Evolutionary conservation across 2,113 vertebrate genomes (phyloP), one percentile per base, ranked within the genome.

Genomic region (Periophthalmus modestus): DNA sequence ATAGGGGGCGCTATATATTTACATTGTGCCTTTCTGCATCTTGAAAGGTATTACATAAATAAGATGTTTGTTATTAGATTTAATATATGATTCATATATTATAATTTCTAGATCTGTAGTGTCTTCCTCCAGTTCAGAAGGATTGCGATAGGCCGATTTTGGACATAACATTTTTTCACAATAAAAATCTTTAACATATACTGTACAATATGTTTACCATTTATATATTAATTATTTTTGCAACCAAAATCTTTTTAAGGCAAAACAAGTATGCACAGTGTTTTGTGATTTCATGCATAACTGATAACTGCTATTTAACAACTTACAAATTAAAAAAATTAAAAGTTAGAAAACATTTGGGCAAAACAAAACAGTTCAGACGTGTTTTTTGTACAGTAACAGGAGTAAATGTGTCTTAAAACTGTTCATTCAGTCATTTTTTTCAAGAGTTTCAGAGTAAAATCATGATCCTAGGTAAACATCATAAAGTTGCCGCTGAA

Each of bases 231-330:
- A 76, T 85, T 57, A 63, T 80, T 74, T 80, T 82, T 83, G 73
- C 79, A 82, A 77, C 59, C 73, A 87, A 88, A 84, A 74, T 69
- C 82, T 74, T 72, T 59, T 83, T 91, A 91, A 91, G 91, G 91
- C 91, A 92, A 89, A 88, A 87, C 85, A 89, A 90, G 82, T 86
- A 87, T 86, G 90, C 91, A 92, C 90, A 92, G 91, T 93, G 90
- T 88, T 88, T 77, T 83, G 85, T 89, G 79, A 87, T 86, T 84
- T 88, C 82, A 91, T 91, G 89, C 87, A 90, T 88, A 89, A 92
- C 63, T 43, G 58, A 87, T 79, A 72, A 81, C 69, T 12, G 73
- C 78, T 78, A 74, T 81, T 79, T 75, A 78, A 72, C 52, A 69
- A 66, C 68, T 61, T 69, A 36, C 80, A 83, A 78, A 66, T 70